phyloP scores from a whole-genome alignment of 2,113 vertebrate genomes.

The Ceyx melanurus region DNA sequence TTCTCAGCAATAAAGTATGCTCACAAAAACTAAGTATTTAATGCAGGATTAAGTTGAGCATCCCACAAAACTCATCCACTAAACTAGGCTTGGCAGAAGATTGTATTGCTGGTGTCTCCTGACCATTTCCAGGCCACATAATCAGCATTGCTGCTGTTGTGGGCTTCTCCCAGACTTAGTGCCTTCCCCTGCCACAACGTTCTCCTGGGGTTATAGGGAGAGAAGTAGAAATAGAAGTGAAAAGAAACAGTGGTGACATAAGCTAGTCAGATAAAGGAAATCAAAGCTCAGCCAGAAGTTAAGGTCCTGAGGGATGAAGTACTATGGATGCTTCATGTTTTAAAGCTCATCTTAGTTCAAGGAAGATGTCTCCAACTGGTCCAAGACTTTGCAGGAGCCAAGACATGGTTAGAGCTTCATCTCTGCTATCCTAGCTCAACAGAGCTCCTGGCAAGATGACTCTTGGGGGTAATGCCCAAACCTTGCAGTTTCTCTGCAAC shows the following conservation, averaged over 20 bases:
- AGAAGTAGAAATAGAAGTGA: not conserved
- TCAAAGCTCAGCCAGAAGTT: not conserved
- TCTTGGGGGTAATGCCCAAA: not conserved
- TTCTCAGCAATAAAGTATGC: not conserved
- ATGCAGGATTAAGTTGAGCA: not conserved
- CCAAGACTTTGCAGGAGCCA: not conserved
- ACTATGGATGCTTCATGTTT: not conserved
- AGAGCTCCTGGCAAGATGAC: not conserved
- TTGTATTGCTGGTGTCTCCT: not conserved
- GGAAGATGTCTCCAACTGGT: not conserved
- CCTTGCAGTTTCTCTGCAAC: accelerated
- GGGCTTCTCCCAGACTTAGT: not conserved
- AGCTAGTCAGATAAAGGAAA: not conserved
- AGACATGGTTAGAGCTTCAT: not conserved
- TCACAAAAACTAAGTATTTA: not conserved
- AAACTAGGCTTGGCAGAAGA: not conserved
- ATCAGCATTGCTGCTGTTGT: not conserved
- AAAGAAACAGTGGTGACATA: not conserved
- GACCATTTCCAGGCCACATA: not conserved
- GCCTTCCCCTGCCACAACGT: not conserved
- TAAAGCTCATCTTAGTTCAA: not conserved
- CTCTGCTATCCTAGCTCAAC: not conserved
- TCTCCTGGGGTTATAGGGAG: not conserved
- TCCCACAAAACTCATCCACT: not conserved
- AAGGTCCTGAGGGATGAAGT: not conserved